Percentiles rank a stretch among this genome's conserved stretches.
Evolutionary conservation across 2,888 invertebrate species (phyloP).

Genomic region (Cantharis rufa): DNA sequence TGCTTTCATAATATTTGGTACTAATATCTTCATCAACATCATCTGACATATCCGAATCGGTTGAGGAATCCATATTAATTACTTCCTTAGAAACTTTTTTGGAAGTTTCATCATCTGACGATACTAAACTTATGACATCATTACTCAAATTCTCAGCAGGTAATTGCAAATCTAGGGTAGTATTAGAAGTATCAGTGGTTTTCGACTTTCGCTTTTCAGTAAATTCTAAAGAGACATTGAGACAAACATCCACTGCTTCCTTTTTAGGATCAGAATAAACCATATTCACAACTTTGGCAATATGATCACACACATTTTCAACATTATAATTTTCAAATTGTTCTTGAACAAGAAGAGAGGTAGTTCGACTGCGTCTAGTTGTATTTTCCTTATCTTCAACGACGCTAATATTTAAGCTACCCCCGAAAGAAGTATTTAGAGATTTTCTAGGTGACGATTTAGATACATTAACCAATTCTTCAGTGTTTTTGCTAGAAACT

Average conservation of each 20-base stretch:
- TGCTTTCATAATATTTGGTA: not conserved
- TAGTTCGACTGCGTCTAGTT: not conserved
- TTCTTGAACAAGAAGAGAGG: not conserved
- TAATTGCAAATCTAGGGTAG: not conserved
- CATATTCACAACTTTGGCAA: conserved; percentile 42
- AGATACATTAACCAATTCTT: not conserved
- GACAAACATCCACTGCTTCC: conserved; percentile 40
- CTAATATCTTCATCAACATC: conserved; percentile 7
- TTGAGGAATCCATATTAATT: not conserved
- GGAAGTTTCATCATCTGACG: not conserved
- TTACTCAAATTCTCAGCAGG: not conserved
- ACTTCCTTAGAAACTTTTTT: not conserved
- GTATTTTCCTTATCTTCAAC: not conserved
- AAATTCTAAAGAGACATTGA: conserved; percentile 39
- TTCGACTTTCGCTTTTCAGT: not conserved
- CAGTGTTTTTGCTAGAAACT: not conserved
- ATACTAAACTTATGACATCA: not conserved
- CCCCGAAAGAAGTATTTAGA: not conserved
- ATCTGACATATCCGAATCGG: conserved; percentile 12
- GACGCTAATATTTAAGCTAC: not conserved
- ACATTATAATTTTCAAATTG: not conserved
- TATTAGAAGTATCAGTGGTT: not conserved
- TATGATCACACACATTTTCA: conserved; percentile 40
- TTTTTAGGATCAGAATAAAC: conserved; percentile 42
- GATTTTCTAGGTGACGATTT: not conserved